A percentile compares a stretch with the other conserved stretches of the same genome.
Evolutionary conservation across 2,113 vertebrate species (phyloP).

Genomic region (Chaetodon trifascialis): DNA sequence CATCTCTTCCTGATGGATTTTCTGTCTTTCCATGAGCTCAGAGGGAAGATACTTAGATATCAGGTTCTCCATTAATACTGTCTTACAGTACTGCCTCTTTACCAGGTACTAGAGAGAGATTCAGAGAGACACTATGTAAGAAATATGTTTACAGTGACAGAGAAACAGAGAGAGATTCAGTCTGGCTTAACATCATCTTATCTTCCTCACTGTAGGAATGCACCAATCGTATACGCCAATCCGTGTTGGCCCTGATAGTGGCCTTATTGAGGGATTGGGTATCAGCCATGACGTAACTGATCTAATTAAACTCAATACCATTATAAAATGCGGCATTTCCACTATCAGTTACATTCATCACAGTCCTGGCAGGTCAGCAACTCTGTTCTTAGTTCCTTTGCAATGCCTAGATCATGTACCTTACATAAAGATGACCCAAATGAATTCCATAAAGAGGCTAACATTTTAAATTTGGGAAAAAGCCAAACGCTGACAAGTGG

Average conservation of each 20-base stretch:
- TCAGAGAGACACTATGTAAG: neutral
- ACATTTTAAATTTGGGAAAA: neutral
- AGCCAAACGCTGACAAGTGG: neutral
- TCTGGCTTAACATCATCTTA: neutral
- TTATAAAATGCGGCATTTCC: neutral
- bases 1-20: constrained; percentile 92
- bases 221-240: neutral
- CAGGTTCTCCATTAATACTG: constrained; percentile 90
- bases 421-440: neutral
- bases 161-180: neutral
- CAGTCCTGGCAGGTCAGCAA: constrained; percentile 1
- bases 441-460: neutral
- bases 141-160: neutral
- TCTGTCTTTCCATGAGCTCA: constrained; percentile 89
- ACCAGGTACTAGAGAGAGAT: constrained; percentile 86
- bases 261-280: neutral
- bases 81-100: constrained; percentile 90
- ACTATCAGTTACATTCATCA: neutral
- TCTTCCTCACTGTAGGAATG: neutral
- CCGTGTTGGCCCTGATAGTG: neutral
- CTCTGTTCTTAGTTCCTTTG: neutral
- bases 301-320: neutral
- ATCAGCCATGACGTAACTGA: neutral
- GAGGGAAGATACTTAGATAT: constrained; percentile 91
- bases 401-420: neutral